Conservation (phyloP, 2,113 vertebrate genomes). For the Phalacrocorax carbo region DNA sequence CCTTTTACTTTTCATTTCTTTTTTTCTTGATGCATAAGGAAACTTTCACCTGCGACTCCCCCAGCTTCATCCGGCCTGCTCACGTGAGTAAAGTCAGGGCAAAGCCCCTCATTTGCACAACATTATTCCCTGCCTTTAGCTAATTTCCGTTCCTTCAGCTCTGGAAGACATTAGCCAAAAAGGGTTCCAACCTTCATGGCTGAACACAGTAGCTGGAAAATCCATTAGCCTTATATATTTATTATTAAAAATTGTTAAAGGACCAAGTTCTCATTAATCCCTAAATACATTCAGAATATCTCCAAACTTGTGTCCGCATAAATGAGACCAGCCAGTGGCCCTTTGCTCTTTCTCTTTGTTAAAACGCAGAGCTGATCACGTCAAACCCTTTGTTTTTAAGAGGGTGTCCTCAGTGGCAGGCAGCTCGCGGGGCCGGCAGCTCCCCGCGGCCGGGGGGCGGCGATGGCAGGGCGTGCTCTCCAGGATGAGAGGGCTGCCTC, state of each 20-base stretch:
- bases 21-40: background rate
- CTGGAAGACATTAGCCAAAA: conserved; percentile 33
- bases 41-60: background rate
- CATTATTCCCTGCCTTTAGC: background rate
- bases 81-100: background rate
- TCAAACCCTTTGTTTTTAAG: background rate
- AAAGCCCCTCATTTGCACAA: background rate
- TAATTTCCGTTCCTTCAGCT: background rate
- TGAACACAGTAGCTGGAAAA: conserved; percentile 46
- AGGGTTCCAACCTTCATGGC: background rate
- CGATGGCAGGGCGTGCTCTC: rapidly evolving
- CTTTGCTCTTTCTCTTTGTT: background rate
- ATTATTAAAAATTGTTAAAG: background rate
- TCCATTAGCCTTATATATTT: background rate
- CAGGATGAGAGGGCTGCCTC: background rate
- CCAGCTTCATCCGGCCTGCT: background rate
- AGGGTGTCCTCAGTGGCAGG: background rate
- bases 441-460: rapidly evolving
- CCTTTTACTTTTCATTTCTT: background rate
- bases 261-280: background rate
- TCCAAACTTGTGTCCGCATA: background rate
- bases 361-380: background rate
- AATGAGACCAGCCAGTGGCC: background rate
- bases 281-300: background rate
- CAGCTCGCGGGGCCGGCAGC: background rate